phyloP scores from a whole-genome alignment of 1,140 invertebrate species.

The Zaprionus ghesquierei region DNA sequence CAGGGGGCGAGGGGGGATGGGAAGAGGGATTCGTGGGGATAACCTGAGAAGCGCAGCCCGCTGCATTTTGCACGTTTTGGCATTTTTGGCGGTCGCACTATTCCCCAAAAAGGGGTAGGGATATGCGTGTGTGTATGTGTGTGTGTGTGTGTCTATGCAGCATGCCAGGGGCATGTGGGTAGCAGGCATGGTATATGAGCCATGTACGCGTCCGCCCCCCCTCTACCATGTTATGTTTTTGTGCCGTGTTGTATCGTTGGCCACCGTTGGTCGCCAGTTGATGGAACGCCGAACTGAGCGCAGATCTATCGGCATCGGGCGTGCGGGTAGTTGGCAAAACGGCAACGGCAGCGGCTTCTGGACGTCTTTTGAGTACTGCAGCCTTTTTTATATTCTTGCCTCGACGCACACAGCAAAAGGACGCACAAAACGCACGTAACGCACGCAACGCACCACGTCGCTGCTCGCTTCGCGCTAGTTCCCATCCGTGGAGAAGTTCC shows the following conservation, averaged over 20 bases:
- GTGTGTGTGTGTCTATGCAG: neutral
- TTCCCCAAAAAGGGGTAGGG: slow-evolving; percentile 1
- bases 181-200: neutral
- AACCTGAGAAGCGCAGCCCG: slow-evolving; percentile 26
- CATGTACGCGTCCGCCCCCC: slow-evolving; percentile 44
- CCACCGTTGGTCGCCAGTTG: slow-evolving; percentile 49
- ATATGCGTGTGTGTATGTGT: neutral
- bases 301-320: slow-evolving; percentile 78
- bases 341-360: slow-evolving; percentile 65
- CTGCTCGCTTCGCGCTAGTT: neutral
- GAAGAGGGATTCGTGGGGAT: neutral
- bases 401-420: slow-evolving; percentile 73
- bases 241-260: slow-evolving; percentile 15
- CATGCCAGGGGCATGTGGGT: neutral
- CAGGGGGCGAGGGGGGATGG: neutral
- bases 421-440: slow-evolving; percentile 45
- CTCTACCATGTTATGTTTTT: slow-evolving; percentile 42
- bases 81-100: slow-evolving; percentile 58
- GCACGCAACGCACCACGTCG: slow-evolving; percentile 25
- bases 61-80: slow-evolving; percentile 71
- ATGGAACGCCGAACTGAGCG: slow-evolving; percentile 75
- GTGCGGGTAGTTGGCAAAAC: slow-evolving; percentile 78
- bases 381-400: slow-evolving; percentile 82
- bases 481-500: slow-evolving; percentile 29
- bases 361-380: slow-evolving; percentile 82